These are phyloP conservation scores for Mormoops blainvillei DNA, from an alignment of 2,113 vertebrate species.

Conservation along the genomic window DNA sequence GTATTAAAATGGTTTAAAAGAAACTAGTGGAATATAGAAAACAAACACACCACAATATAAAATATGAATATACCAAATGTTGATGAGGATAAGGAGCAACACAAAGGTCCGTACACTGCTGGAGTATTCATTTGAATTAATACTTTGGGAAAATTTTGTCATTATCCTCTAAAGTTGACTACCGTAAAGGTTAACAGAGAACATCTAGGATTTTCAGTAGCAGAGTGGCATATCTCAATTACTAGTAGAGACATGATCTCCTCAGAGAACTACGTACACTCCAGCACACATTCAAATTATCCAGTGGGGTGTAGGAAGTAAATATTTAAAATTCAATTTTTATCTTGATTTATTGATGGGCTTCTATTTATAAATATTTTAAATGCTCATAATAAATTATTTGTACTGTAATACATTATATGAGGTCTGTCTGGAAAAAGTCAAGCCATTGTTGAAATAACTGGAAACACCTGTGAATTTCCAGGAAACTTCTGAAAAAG, in stretches of 20 bases:
- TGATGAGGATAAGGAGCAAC: background rate
- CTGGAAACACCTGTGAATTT: background rate
- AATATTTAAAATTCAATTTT: background rate
- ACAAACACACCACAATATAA: background rate
- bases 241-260: background rate
- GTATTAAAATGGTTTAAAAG: background rate
- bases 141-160: background rate
- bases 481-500: constrained; percentile 1
- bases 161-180: background rate
- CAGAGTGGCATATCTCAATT: background rate
- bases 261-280: background rate
- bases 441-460: too few relatives aligned
- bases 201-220: background rate
- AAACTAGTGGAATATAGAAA: background rate
- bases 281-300: background rate
- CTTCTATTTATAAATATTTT: background rate
- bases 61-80: background rate
- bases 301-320: background rate
- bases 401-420: background rate
- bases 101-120: background rate
- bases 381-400: background rate
- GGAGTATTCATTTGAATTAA: background rate
- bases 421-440: too few relatives aligned
- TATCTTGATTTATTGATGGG: background rate
- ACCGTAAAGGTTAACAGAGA: background rate